Percentiles rank a stretch among this genome's conserved stretches.
Evolutionary conservation across 1,140 invertebrate genomes (phyloP).

Genomic region (Sitodiplosis mosellana): DNA sequence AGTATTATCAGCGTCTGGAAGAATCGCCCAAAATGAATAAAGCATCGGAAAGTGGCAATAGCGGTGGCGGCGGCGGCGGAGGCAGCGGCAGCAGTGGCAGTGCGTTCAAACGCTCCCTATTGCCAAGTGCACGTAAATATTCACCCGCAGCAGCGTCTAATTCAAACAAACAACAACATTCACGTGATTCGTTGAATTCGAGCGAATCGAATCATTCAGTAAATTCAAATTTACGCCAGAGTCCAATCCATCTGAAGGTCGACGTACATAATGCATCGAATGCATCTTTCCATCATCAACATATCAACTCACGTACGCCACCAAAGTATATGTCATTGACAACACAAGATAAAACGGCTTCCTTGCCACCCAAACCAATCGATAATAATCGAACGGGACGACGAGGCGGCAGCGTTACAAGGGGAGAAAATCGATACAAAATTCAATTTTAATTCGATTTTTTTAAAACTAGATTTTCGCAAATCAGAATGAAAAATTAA

Average conservation of each 20-base stretch:
- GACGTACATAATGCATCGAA: slow-evolving; percentile 1
- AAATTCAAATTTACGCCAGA: slow-evolving; percentile 3
- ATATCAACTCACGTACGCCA: slow-evolving; percentile 1
- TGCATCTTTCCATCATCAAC: not conserved
- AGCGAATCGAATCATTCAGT: slow-evolving; percentile 2
- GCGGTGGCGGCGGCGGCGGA: too few relatives aligned
- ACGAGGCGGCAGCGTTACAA: slow-evolving; percentile 1
- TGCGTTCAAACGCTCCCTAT: slow-evolving; percentile 1
- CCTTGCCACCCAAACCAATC: slow-evolving; percentile 2
- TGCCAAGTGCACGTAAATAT: slow-evolving; percentile 3
- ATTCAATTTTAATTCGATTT: slow-evolving; percentile 5
- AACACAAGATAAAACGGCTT: not conserved
- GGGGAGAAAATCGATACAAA: slow-evolving; percentile 5
- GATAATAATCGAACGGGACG: not conserved
- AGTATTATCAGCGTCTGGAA: slow-evolving; percentile 5
- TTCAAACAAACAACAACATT: slow-evolving; percentile 1
- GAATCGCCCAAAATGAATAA: slow-evolving; percentile 1
- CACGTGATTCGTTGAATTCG: slow-evolving; percentile 2
- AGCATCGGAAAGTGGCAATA: not conserved
- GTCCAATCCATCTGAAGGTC: slow-evolving; percentile 3
- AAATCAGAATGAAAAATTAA: not conserved
- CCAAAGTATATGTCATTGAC: slow-evolving; percentile 4
- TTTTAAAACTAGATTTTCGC: not conserved
- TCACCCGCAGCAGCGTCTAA: not conserved
- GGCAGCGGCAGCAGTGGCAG: too few relatives aligned